Evolutionary conservation across 2,888 invertebrate genomes (phyloP).

Genomic region (Lasioglossum calceatum): DNA sequence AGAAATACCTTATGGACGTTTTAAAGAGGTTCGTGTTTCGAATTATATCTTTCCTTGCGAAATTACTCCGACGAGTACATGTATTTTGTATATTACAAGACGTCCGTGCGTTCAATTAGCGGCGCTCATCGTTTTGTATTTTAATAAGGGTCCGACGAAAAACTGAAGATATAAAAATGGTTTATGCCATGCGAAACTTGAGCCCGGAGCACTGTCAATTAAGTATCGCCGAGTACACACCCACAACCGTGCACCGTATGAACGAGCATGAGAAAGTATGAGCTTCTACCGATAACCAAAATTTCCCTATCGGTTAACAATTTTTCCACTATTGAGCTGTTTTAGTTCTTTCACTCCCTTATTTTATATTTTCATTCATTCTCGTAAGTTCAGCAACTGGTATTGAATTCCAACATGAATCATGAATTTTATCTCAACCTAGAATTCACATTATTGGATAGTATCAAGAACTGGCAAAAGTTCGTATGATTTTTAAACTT

Average conservation of each 20-base stretch:
- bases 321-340: background rate
- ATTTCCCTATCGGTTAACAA: slow-evolving; percentile 37
- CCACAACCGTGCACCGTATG: slow-evolving; percentile 67
- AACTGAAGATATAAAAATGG: slow-evolving; percentile 77
- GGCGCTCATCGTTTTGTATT: slow-evolving; percentile 69
- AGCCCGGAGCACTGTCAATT: slow-evolving; percentile 79
- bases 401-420: background rate
- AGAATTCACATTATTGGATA: background rate
- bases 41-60: slow-evolving; percentile 23
- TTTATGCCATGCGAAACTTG: slow-evolving; percentile 80
- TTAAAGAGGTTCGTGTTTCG: slow-evolving; percentile 18
- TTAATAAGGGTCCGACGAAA: slow-evolving; percentile 78
- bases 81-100: slow-evolving; percentile 21
- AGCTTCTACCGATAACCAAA: slow-evolving; percentile 55
- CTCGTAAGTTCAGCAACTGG: background rate
- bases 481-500: background rate
- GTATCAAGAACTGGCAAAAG: background rate
- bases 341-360: background rate
- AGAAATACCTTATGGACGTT: slow-evolving; percentile 25
- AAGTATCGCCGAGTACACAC: slow-evolving; percentile 61
- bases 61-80: slow-evolving; percentile 22
- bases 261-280: slow-evolving; percentile 63
- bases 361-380: background rate
- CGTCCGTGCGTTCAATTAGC: slow-evolving; percentile 65
- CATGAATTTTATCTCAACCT: background rate